A percentile compares a stretch with the other conserved stretches of the same genome.
phyloP scores from a whole-genome alignment of 2,113 vertebrate genomes.

The Dolichallabes microphthalmus region DNA sequence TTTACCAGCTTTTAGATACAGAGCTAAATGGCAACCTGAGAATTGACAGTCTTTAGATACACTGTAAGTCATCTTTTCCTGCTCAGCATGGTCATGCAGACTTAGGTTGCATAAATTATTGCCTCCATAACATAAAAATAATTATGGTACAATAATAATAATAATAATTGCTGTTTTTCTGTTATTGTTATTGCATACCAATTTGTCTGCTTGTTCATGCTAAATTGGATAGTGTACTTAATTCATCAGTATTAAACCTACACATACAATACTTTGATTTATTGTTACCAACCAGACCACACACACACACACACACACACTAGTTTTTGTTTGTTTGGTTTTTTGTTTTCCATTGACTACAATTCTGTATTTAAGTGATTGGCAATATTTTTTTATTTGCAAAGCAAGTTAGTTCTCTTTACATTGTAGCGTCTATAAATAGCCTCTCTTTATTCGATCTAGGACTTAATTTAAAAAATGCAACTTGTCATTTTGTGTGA shows the following conservation, averaged over 20 bases:
- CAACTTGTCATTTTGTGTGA: neutral
- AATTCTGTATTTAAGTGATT: neutral
- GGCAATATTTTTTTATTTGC: neutral
- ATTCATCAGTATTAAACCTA: neutral
- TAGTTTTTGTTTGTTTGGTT: neutral
- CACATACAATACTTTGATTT: neutral
- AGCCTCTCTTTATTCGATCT: neutral
- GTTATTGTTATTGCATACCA: neutral
- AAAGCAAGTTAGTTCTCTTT: neutral
- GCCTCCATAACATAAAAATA: neutral
- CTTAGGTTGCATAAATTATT: neutral
- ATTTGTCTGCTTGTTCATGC: neutral
- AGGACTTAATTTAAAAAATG: neutral
- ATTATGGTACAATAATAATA: neutral
- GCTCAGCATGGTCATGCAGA: neutral
- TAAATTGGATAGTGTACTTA: neutral
- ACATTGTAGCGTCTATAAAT: neutral
- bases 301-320: no score
- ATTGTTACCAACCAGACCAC: neutral
- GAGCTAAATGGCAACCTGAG: neutral
- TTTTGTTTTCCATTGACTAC: neutral
- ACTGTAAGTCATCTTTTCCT: slow-evolving; percentile 11
- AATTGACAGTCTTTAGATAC: neutral
- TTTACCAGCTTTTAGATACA: neutral
- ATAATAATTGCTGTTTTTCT: neutral